These are phyloP conservation scores for Marisa cornuarietis DNA, from an alignment of 1,140 invertebrate species.

Conservation along the genomic window DNA sequence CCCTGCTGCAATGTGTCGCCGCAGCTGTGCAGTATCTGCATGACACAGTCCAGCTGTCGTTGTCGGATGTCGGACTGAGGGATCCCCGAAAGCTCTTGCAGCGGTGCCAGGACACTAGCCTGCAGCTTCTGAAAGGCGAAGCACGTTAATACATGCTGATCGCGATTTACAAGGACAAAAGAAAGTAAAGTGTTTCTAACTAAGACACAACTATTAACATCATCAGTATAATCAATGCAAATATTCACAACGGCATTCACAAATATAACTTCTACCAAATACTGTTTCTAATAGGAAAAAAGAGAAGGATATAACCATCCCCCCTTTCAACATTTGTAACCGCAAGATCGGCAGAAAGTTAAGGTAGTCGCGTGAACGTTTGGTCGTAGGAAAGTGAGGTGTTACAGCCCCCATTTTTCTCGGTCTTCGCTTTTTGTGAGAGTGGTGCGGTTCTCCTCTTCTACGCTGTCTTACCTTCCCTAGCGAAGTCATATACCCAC, in stretches of 20 bases:
- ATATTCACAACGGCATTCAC: not conserved
- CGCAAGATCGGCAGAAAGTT: too few species aligned
- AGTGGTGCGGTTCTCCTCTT: too few species aligned
- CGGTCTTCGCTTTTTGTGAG: too few species aligned
- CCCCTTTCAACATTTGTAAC: too few species aligned
- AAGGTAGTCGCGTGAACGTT: too few species aligned
- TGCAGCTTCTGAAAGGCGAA: slow-evolving; percentile 76
- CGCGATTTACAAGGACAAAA: not conserved
- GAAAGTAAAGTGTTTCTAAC: not conserved
- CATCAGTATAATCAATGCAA: not conserved
- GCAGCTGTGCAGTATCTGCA: slow-evolving; percentile 90
- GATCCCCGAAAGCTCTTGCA: slow-evolving; percentile 89
- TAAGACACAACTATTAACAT: not conserved
- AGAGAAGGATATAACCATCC: too few species aligned
- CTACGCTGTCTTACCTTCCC: too few species aligned
- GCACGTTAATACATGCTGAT: not conserved
- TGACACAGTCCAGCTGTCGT: slow-evolving; percentile 92
- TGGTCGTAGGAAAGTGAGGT: too few species aligned
- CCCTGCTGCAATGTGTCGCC: slow-evolving; percentile 91
- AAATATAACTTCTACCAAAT: slow-evolving; percentile 33
- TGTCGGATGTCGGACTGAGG: slow-evolving; percentile 92
- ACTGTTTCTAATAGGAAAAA: too few species aligned
- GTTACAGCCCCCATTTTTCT: too few species aligned
- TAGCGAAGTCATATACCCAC: too few species aligned
- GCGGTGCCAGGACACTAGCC: slow-evolving; percentile 84